Evolutionary conservation across 2,797 vertebrate species (phyloP).

Genomic region (Cephalopachus bancanus): DNA sequence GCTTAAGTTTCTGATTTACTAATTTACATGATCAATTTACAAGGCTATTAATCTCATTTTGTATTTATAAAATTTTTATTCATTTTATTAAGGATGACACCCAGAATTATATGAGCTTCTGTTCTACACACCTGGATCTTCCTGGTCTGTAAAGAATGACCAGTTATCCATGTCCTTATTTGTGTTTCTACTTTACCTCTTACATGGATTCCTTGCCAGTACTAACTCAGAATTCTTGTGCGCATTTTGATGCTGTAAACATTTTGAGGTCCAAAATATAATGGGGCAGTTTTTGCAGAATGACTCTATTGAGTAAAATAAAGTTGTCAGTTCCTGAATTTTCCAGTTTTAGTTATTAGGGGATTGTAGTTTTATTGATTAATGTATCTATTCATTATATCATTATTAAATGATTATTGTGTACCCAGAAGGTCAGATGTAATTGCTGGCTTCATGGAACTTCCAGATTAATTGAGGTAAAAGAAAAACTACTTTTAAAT

Average conservation of each 20-base stretch:
- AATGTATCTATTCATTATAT: neutral
- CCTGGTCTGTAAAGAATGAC: neutral
- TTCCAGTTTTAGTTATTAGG: neutral
- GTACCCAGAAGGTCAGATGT: rapidly evolving
- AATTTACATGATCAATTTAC: neutral
- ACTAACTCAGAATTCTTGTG: neutral
- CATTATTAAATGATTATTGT: neutral
- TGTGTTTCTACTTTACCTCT: neutral
- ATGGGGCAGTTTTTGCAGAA: neutral
- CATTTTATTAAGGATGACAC: neutral
- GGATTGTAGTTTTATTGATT: neutral
- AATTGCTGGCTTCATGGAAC: rapidly evolving
- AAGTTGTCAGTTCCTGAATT: neutral
- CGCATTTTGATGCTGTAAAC: neutral
- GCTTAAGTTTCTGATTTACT: neutral
- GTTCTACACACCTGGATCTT: neutral
- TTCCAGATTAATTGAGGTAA: neutral
- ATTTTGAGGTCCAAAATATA: neutral
- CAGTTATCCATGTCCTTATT: no score
- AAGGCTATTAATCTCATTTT: neutral
- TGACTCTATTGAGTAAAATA: neutral
- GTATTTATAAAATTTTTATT: neutral
- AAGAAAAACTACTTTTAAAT: slow-evolving; percentile 2
- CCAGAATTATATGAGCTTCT: neutral
- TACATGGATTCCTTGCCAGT: neutral